phyloP scores from a whole-genome alignment of 2,888 invertebrate genomes.

The Mechanitis messenoides region DNA sequence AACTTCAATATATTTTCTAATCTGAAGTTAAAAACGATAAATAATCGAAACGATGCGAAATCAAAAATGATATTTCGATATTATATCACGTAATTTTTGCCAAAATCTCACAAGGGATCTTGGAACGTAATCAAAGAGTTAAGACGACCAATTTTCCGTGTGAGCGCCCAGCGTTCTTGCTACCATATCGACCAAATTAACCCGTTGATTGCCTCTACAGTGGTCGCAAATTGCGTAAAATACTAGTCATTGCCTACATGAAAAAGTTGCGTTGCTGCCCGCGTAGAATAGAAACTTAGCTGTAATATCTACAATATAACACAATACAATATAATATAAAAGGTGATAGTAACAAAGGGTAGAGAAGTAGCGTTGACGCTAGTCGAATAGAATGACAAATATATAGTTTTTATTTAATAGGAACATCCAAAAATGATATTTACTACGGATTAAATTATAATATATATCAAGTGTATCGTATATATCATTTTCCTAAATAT shows the following conservation, averaged over 20 bases:
- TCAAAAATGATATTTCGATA: constrained; percentile 34
- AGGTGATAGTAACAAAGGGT: too few species aligned
- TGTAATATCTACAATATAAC: neutral
- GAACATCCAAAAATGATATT: too few species aligned
- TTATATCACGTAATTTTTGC: constrained; percentile 46
- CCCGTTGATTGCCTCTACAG: constrained; percentile 46
- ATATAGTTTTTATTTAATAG: too few species aligned
- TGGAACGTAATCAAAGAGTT: constrained; percentile 65
- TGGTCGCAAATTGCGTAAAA: constrained; percentile 33
- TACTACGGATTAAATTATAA: too few species aligned
- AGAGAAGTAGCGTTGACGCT: too few species aligned
- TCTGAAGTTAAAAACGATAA: constrained; percentile 16
- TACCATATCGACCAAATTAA: constrained; percentile 67
- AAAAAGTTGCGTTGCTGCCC: too few species aligned
- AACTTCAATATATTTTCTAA: neutral
- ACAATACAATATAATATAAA: too few species aligned
- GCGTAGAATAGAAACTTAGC: too few species aligned
- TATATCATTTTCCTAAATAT: too few species aligned
- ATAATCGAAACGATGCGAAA: constrained; percentile 23
- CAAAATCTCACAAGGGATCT: constrained; percentile 51
- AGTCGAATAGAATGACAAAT: too few species aligned
- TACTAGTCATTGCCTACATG: neutral
- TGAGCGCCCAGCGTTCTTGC: constrained; percentile 53
- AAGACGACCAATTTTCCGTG: constrained; percentile 70
- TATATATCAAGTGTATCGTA: too few species aligned